Conservation (phyloP, 1,140 invertebrate species). For the Penaeus chinensis region DNA sequence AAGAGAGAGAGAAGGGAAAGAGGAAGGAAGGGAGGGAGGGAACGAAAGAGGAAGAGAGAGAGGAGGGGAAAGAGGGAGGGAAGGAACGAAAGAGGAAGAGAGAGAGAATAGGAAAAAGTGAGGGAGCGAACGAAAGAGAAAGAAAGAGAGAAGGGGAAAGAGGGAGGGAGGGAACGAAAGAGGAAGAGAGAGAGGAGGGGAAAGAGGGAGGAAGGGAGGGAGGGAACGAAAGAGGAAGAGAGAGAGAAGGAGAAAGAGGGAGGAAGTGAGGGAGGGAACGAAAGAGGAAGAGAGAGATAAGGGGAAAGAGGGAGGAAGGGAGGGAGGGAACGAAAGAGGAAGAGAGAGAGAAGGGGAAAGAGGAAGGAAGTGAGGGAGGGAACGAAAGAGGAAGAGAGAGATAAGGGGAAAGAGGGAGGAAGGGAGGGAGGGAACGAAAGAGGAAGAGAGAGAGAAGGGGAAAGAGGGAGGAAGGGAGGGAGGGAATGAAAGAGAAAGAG, state of each 20-base stretch:
- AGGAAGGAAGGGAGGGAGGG: background rate
- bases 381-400: too few relatives aligned
- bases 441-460: too few relatives aligned
- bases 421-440: too few relatives aligned
- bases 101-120: too few relatives aligned
- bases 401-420: too few relatives aligned
- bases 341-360: too few relatives aligned
- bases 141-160: background rate
- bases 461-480: too few relatives aligned
- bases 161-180: background rate
- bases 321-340: background rate
- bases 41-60: too few relatives aligned
- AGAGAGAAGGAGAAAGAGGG: background rate
- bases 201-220: background rate
- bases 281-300: too few relatives aligned
- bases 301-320: background rate
- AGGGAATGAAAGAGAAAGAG: too few relatives aligned
- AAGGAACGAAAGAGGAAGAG: too few relatives aligned
- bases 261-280: background rate
- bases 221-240: background rate
- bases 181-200: background rate
- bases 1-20: background rate
- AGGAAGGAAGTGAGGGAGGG: too few relatives aligned
- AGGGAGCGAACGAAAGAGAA: background rate
- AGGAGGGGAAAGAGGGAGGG: background rate